Evolutionary conservation across 2,797 vertebrate species (phyloP), one percentile per base, ranked within the genome.

Genomic region (Anguilla anguilla): DNA sequence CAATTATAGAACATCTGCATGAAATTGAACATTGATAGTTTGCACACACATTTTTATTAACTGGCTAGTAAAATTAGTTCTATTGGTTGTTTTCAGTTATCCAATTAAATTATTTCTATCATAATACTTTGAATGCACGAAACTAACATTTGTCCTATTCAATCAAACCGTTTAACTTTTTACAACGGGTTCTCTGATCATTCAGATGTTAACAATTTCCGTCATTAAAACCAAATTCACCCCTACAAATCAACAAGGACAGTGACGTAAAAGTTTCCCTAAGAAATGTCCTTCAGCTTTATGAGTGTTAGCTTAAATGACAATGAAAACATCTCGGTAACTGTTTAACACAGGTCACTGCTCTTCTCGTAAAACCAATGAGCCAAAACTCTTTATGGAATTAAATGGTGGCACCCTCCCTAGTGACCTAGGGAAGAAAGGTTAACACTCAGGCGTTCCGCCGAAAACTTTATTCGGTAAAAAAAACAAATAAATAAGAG

Each of bases 321-420:
- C 31, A 86, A 72, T 84, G 85, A 84, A 85, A 86, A 89, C 84
- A 84, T 77, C 31, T 49, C 57, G 72, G 81, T 87, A 86, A 74
- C 86, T 85, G 84, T 87, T 22, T 87, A 89, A 53, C 90, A 88
- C 0, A 81, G 87, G 55, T 89, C 87, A 85, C 22, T 85, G 84
- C 49, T 61, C 49, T 1, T 82, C 79, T 46, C 64, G 19, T 85
- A 64, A 85, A 72, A 89, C 6, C 35, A 89, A 81, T 53, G 43
- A 86, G 69, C 53, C 86, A 83, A 46, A 85, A 69, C 61, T 86
- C 67, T 67, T 88, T 67, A 81, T 69, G 84, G 72, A 74, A 87
- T 43, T 82, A 87, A 87, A 85, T 13, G 59, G 25, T 39, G n/a
- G 86, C 55, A 46, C 35, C 25, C 49, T 22, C 25, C 83, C 35